Percentiles rank a stretch among this genome's conserved stretches.
Conservation (phyloP, 2,888 invertebrate genomes). For the Xanthia togata region DNA sequence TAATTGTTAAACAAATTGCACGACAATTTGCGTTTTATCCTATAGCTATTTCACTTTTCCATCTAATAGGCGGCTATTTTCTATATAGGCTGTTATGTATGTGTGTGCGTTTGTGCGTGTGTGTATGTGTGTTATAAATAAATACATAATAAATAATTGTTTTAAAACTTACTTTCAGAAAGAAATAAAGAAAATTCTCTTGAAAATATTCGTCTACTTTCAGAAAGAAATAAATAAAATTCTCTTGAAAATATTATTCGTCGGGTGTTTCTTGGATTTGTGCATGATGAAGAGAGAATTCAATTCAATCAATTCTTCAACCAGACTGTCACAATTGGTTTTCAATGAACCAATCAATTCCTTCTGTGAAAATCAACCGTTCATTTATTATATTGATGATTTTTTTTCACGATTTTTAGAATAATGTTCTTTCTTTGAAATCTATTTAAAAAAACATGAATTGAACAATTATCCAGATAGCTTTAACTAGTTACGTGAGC, state of each 20-base stretch:
- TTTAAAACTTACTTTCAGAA: too few relatives aligned
- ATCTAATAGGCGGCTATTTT: too few relatives aligned
- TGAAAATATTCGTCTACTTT: background rate
- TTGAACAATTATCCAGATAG: background rate
- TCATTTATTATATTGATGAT: conserved; percentile 12
- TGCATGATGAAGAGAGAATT: background rate
- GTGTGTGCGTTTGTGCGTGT: too few relatives aligned
- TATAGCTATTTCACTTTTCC: too few relatives aligned
- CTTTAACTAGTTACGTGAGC: background rate
- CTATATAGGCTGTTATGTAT: background rate
- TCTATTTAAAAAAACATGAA: conserved; percentile 18
- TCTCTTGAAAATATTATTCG: background rate
- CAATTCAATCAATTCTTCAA: conserved; percentile 16
- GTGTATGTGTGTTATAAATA: too few relatives aligned
- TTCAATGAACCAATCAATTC: conserved; percentile 15
- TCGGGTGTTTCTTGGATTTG: background rate
- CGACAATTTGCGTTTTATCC: too few relatives aligned
- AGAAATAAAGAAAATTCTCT: too few relatives aligned
- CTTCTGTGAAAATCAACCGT: background rate
- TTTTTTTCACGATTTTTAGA: background rate
- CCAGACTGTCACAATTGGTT: background rate
- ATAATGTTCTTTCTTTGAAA: background rate
- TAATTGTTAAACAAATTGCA: too few relatives aligned
- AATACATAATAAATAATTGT: too few relatives aligned
- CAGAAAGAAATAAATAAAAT: too few relatives aligned